Percentiles rank a stretch among this genome's conserved stretches.
These are phyloP conservation scores for Oscheius onirici DNA, from an alignment of 2,888 invertebrate species.

Conservation along the genomic window DNA sequence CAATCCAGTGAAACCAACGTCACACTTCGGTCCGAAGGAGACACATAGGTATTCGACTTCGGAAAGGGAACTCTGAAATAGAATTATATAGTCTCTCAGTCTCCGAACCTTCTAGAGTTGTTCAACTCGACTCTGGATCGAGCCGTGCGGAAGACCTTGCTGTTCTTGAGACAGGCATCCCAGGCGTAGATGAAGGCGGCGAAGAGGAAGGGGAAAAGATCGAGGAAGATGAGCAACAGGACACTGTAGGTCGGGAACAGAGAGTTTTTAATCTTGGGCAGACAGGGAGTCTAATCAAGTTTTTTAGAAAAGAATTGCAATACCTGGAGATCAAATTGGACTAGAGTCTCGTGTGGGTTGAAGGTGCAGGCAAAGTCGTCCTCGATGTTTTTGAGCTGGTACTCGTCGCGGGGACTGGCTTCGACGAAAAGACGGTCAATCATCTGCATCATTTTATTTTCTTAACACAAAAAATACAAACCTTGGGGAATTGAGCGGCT, in stretches of 20 bases:
- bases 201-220: constrained; percentile 64
- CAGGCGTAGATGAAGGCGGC: constrained; percentile 63
- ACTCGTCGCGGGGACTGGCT: constrained; percentile 59
- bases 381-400: constrained; percentile 56
- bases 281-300: constrained; percentile 54
- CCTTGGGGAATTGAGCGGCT: constrained; percentile 59
- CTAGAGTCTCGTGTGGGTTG: constrained; percentile 53
- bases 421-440: constrained; percentile 64
- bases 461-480: background rate
- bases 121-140: constrained; percentile 60
- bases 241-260: constrained; percentile 64
- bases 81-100: background rate
- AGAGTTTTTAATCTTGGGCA: constrained; percentile 67
- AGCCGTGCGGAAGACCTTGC: constrained; percentile 53
- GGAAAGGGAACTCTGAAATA: constrained; percentile 53
- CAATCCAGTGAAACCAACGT: constrained; percentile 50
- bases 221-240: constrained; percentile 64
- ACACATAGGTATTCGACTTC: constrained; percentile 41
- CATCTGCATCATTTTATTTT: constrained; percentile 36
- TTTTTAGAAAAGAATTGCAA: background rate
- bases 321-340: constrained; percentile 55
- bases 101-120: constrained; percentile 56
- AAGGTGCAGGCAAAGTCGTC: constrained; percentile 60
- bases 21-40: constrained; percentile 38
- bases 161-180: constrained; percentile 65